Evolutionary conservation across 2,888 invertebrate genomes (phyloP).

Genomic region (Calliopum simillimum): DNA sequence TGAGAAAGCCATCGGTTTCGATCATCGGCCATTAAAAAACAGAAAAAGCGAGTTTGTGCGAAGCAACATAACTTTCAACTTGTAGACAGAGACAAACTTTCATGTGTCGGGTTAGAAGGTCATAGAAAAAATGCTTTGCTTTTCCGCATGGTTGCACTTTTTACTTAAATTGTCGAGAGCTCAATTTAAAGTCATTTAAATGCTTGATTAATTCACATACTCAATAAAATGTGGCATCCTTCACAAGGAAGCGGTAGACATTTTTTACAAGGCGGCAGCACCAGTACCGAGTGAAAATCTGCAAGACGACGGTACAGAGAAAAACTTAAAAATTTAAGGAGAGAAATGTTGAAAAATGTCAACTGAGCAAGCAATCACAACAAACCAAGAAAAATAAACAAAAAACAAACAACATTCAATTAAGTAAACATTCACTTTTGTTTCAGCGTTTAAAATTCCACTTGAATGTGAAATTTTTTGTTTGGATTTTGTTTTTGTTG

Average conservation of each 20-base stretch:
- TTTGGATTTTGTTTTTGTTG: slow-evolving; percentile 2
- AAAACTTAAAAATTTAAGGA: background rate
- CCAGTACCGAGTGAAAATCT: background rate
- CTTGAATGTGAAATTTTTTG: background rate
- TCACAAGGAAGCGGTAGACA: slow-evolving; percentile 22
- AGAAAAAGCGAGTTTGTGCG: background rate
- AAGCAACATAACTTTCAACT: background rate
- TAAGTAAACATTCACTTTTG: slow-evolving; percentile 36
- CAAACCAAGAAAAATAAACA: background rate
- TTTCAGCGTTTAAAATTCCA: background rate
- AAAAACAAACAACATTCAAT: slow-evolving; percentile 5
- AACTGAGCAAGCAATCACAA: background rate
- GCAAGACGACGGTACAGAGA: background rate
- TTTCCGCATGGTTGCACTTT: background rate
- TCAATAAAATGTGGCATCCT: slow-evolving; percentile 9
- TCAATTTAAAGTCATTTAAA: slow-evolving; percentile 8
- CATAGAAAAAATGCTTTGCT: background rate
- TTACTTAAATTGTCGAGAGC: too few species aligned
- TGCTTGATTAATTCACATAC: slow-evolving; percentile 12
- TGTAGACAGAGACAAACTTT: slow-evolving; percentile 2
- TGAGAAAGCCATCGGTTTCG: background rate
- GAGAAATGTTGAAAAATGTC: slow-evolving; percentile 30
- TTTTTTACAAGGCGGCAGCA: background rate
- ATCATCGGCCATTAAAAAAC: background rate
- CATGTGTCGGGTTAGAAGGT: slow-evolving; percentile 32